Conservation (phyloP, 2,113 vertebrate genomes). For the Alethe diademata region DNA sequence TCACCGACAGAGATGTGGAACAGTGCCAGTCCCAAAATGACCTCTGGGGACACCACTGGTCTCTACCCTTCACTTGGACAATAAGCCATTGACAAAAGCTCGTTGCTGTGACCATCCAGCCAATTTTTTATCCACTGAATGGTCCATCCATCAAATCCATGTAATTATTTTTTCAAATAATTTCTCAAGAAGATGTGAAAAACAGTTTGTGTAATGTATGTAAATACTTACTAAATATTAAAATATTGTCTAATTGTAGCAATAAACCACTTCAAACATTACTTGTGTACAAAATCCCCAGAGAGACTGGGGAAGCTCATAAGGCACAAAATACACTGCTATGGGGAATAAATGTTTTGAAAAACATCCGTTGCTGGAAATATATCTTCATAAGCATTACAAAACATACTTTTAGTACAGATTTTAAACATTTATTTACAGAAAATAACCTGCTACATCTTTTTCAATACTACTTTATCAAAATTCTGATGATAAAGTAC, state of each 20-base stretch:
- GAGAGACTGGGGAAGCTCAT: neutral
- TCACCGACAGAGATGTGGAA: fast-evolving
- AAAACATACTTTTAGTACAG: neutral
- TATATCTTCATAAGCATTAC: neutral
- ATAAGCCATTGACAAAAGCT: neutral
- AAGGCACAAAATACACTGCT: neutral
- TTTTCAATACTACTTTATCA: neutral
- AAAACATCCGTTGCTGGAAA: neutral
- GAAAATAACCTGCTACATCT: neutral
- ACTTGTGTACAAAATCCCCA: neutral
- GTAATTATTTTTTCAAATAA: neutral
- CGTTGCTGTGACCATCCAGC: neutral
- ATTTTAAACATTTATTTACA: neutral
- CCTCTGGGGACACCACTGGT: neutral
- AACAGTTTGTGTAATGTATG: neutral
- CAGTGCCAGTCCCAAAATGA: neutral
- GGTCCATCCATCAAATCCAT: neutral
- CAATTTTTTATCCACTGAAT: neutral
- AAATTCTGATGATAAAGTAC: neutral
- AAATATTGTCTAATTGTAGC: neutral
- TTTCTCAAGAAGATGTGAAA: neutral
- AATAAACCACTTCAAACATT: neutral
- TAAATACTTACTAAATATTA: neutral
- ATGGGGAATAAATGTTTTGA: neutral
- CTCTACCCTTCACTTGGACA: neutral